phyloP scores from a whole-genome alignment of 2,888 invertebrate genomes.

The Amblyjoppa fuscipennis region DNA sequence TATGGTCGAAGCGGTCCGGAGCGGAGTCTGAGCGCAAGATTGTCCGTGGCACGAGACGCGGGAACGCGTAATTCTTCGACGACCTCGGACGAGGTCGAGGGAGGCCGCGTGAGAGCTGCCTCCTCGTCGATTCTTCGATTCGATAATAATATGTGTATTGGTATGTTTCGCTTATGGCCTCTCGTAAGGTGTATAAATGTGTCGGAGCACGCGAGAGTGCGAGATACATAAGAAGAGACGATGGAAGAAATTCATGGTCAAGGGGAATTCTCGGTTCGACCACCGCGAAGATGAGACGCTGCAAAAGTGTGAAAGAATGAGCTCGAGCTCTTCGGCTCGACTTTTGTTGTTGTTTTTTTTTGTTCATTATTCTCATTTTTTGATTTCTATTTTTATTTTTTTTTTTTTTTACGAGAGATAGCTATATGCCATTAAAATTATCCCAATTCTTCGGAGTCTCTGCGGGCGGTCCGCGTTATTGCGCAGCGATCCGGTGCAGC shows the following conservation, averaged over 20 bases:
- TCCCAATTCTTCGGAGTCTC: constrained; percentile 38
- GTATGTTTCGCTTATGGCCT: constrained; percentile 16
- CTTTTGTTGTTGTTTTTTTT: background rate
- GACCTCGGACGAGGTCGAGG: constrained; percentile 56
- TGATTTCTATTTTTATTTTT: background rate
- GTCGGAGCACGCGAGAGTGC: constrained; percentile 1
- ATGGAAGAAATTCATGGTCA: constrained; percentile 48
- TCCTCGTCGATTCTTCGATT: constrained; percentile 47
- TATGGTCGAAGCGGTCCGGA: background rate
- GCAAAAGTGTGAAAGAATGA: background rate
- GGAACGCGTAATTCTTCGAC: constrained; percentile 36
- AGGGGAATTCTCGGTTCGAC: constrained; percentile 32
- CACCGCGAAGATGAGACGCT: constrained; percentile 14
- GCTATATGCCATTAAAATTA: constrained; percentile 16
- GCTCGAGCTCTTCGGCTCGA: background rate
- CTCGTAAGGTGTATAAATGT: constrained; percentile 10
- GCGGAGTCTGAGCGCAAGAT: background rate
- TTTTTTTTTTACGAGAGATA: background rate
- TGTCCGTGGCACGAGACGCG: constrained; percentile 10
- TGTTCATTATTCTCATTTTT: background rate
- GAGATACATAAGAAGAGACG: background rate
- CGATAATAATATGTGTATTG: constrained; percentile 38
- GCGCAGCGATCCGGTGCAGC: background rate
- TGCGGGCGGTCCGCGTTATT: constrained; percentile 28
- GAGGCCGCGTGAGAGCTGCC: background rate